Conservation (phyloP, 2,797 vertebrate species). For the Myoxocephalus aenaeus region DNA sequence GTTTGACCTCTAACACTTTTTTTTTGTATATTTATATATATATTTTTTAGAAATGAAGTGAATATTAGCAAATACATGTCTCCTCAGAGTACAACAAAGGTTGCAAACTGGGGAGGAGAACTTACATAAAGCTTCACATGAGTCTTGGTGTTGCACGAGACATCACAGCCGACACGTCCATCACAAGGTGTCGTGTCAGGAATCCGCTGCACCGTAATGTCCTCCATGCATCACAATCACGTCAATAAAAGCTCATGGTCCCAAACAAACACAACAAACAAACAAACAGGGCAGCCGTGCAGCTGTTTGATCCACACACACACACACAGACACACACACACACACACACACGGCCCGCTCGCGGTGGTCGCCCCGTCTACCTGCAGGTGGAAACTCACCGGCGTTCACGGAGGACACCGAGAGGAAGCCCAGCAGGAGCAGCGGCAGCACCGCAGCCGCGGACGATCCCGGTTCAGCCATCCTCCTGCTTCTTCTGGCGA, state of each 20-base stretch:
- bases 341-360: background rate
- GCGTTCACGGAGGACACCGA: conserved; percentile 79
- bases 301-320: background rate
- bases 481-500: conserved; percentile 81
- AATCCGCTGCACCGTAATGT: background rate
- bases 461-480: conserved; percentile 79
- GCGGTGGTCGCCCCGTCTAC: conserved; percentile 39
- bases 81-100: background rate
- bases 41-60: background rate
- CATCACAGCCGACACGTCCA: conserved; percentile 13
- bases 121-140: background rate
- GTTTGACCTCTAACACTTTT: background rate
- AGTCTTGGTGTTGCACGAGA: background rate
- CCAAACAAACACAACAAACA: background rate
- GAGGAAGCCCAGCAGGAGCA: conserved; percentile 80
- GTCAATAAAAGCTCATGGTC: conserved; percentile 1
- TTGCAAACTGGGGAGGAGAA: background rate
- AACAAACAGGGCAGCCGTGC: conserved; percentile 5
- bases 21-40: no score
- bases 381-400: conserved; percentile 81
- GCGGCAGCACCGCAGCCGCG: conserved; percentile 61
- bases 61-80: background rate
- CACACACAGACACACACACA: no score
- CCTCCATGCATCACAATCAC: conserved; percentile 12
- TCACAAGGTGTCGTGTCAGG: conserved; percentile 22